Base-by-base conservation (phyloP, 2,888 invertebrate species). In the Napeogenes sylphis region DNA sequence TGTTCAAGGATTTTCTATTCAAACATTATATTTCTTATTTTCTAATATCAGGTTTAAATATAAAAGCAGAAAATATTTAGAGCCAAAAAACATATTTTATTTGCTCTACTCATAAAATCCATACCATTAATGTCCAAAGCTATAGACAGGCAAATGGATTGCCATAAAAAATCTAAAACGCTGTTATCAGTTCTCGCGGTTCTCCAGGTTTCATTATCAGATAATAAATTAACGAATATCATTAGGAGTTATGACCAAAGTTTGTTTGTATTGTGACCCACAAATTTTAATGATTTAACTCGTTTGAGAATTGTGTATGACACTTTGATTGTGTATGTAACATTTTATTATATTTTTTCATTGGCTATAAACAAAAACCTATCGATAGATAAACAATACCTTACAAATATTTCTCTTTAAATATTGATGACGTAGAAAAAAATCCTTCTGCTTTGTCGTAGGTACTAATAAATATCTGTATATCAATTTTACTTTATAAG, bases 121-220 rank as follows among this genome's bases (percentile, higher is more conserved):
- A 10, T 42, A 3, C 12, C 42, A 10, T 3, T 42, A 10, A 10
- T 42, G 10, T 42, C 42, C 8, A 42, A 8, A 6, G 38, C 38
- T 2, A 38, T 38, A 38, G 51, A 63, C 63, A 62, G 58, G 53
- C 66, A 66, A 69, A 68, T 66, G 64, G 63, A 58, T 61, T 62
- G 59, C 63, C 63, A 68, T 70, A 66, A 61, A 69, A 67, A 70
- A 70, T 69, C 64, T 69, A 69, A 67, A 65, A 65, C 63, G 67
- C 59, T 66, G 69, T 68, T 70, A 70, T 67, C 70, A 65, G 42
- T 60, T 65, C 69, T 64, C 69, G 45, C 45, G 65, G 63, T 63
- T n/a, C n/a, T n/a, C 59, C 61, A 45, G 56, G 58, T 65, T 64
- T 63, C 65, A 59, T 68, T 68, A 67, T 56, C 59, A 59, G 42